phyloP scores from a whole-genome alignment of 2,113 vertebrate species.

The Scopus umbretta region DNA sequence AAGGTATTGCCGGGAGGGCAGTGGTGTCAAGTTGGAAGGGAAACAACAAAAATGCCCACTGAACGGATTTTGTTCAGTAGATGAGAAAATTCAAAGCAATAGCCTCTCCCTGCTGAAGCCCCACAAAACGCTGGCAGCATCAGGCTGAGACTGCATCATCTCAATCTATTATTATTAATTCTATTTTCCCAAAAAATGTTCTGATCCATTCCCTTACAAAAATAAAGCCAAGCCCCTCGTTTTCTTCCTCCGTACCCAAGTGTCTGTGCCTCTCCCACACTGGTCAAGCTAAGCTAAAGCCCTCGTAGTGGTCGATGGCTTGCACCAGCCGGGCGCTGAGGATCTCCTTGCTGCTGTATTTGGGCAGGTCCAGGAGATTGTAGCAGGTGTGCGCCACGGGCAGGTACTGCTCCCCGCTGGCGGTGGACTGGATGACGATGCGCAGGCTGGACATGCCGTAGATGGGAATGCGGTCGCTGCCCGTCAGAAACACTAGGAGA shows the following conservation, averaged over 20 bases:
- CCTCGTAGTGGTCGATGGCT: conserved; percentile 95
- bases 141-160: background rate
- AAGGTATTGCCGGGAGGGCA: background rate
- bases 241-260: background rate
- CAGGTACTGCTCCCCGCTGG: conserved; percentile 86
- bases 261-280: background rate
- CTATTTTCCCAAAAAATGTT: background rate
- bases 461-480: conserved; percentile 97
- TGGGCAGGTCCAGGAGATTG: conserved; percentile 95
- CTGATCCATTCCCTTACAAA: conserved; percentile 63
- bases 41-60: background rate
- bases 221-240: conserved; percentile 60
- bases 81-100: background rate
- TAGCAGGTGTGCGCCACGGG: conserved; percentile 98
- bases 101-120: background rate
- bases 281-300: conserved; percentile 91
- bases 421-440: conserved; percentile 90
- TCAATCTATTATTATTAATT: background rate
- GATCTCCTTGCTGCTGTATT: conserved; percentile 91
- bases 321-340: conserved; percentile 82
- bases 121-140: background rate
- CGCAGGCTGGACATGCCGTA: conserved; percentile 94
- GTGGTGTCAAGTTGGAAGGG: background rate
- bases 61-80: background rate
- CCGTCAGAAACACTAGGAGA: conserved; percentile 90